Evolutionary conservation across 2,797 vertebrate genomes (phyloP), one percentile per base, ranked within the genome.

Genomic region (Sebastes iracundus): DNA sequence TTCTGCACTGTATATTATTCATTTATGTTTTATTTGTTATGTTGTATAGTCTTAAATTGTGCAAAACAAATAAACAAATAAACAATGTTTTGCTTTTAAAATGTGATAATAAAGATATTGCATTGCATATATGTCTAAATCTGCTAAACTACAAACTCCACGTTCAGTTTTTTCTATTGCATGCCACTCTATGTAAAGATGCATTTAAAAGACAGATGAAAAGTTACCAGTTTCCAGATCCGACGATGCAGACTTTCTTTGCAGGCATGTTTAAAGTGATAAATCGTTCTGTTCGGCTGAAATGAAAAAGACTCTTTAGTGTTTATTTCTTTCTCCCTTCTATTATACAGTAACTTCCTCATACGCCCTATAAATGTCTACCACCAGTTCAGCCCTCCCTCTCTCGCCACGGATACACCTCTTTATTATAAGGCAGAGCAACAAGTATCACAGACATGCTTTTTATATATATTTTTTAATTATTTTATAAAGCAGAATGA

Each of bases 191-290:
- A 38, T 38, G 6, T 38, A 38, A 23, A 35, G 13, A 13, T 5
- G 30, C 13, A 6, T 13, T 2, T 4, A n/a, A 46, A n/a, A 20
- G 0, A 52, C 1, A 30, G 2, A 56, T 30, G 75, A 82, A 14
- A 88, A 87, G 61, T 93, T 94, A 94, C 94, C 94, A 95, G 83
- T 95, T 95, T 71, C 94, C 94, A 35, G 94, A 95, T 79, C 93
- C 94, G 20, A 97, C 88, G 91, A 97, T 96, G 94, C 95, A 96
- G 60, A 96, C 92, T 86, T 94, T 96, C 72, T 89, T 93, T 16
- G 59, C 92, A 46, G 94, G 90, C 94, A 95, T 95, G 69, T 77
- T 89, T 4, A 4, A 4, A 16, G 60, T 5, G 25, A 11, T 2
- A 20, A 20, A 7, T 23, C 28, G 22, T 4, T 0, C n/a, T 53